A percentile compares a stretch with the other conserved stretches of the same genome.
These are phyloP conservation scores for Plotosus lineatus DNA, from an alignment of 2,113 vertebrate species.

Conservation along the genomic window DNA sequence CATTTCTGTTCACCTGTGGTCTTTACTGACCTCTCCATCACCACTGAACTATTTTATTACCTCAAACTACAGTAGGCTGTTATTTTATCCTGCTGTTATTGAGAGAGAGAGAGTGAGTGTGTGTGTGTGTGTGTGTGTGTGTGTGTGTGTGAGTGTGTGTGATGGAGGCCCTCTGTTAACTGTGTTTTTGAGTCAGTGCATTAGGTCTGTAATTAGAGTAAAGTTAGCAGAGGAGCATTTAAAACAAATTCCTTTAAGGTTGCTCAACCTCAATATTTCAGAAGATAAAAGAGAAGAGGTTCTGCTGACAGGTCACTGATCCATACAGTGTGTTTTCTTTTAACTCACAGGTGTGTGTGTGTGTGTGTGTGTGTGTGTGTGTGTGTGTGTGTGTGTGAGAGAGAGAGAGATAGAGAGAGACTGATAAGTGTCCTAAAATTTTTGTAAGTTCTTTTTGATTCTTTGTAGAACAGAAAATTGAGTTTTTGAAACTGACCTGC, in stretches of 20 bases:
- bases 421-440: neutral
- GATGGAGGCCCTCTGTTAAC: neutral
- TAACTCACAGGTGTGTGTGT: constrained; percentile 1
- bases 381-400: constrained; percentile 15
- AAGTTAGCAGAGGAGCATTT: constrained; percentile 37
- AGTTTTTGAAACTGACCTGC: neutral
- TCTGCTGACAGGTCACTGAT: constrained; percentile 27
- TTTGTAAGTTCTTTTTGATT: neutral
- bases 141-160: constrained; percentile 9
- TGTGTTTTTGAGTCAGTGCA: constrained; percentile 23
- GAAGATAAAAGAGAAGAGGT: constrained; percentile 47
- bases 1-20: constrained; percentile 5
- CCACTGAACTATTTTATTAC: constrained; percentile 33
- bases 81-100: constrained; percentile 33
- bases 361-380: neutral
- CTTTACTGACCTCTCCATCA: constrained; percentile 28
- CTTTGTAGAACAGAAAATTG: neutral
- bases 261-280: constrained; percentile 37
- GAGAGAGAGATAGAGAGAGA: constrained; percentile 9
- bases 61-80: constrained; percentile 31
- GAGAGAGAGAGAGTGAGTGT: constrained; percentile 6
- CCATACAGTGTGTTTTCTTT: neutral
- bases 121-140: constrained; percentile 29
- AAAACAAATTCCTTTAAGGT: constrained; percentile 40
- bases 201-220: constrained; percentile 32